Evolutionary conservation across 1,140 invertebrate species (phyloP).

Genomic region (Zaprionus davidi): DNA sequence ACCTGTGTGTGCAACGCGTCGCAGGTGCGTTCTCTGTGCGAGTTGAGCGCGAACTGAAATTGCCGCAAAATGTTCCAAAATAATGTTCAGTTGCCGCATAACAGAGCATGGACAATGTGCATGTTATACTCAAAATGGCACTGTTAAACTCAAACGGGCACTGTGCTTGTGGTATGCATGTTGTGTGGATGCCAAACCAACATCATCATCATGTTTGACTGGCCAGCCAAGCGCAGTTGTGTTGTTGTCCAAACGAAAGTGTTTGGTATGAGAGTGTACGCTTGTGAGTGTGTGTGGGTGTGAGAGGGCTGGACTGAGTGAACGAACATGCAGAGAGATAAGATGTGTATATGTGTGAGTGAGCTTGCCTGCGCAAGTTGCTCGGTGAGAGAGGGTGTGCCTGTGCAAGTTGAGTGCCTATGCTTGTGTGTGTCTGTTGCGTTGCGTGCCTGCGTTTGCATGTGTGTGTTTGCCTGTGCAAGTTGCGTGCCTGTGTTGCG

Average conservation of each 20-base stretch:
- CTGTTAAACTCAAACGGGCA: slow-evolving; percentile 28
- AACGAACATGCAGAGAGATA: not conserved
- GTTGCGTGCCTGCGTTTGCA: too few relatives aligned
- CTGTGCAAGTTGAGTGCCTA: too few relatives aligned
- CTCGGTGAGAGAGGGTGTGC: too few relatives aligned
- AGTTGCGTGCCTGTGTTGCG: too few relatives aligned
- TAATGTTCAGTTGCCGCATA: slow-evolving; percentile 34
- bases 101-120: slow-evolving; percentile 9
- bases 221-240: not conserved
- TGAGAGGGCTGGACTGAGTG: not conserved
- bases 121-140: slow-evolving; percentile 33
- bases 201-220: slow-evolving; percentile 52
- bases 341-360: not conserved
- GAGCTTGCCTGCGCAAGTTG: not conserved
- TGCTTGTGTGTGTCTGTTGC: too few relatives aligned
- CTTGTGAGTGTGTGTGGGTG: not conserved
- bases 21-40: slow-evolving; percentile 52
- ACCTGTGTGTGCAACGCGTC: slow-evolving; percentile 40
- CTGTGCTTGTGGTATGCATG: slow-evolving; percentile 29
- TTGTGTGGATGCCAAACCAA: slow-evolving; percentile 32
- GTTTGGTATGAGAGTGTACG: not conserved
- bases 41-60: slow-evolving; percentile 72
- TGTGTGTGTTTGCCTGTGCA: not conserved
- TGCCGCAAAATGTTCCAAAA: slow-evolving; percentile 6
- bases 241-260: slow-evolving; percentile 10